Conservation (phyloP, 2,797 vertebrate genomes). For the Pangasius djambal region DNA sequence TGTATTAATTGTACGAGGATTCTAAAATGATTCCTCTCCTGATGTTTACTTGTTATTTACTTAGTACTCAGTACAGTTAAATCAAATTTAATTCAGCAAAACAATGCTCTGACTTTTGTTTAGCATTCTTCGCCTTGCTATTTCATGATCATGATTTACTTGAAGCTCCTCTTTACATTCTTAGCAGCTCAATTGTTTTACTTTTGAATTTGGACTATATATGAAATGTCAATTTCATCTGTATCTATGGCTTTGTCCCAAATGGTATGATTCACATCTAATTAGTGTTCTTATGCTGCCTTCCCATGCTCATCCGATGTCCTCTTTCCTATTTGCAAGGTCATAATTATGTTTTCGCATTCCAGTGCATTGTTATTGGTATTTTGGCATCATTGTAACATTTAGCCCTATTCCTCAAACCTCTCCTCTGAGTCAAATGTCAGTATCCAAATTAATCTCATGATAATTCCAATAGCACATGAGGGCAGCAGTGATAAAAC, state of each 20-base stretch:
- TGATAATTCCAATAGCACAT: neutral
- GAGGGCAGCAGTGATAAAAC: neutral
- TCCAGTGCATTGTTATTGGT: neutral
- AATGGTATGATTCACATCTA: neutral
- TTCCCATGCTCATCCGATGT: neutral
- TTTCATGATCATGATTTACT: constrained; percentile 51
- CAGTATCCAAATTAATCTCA: constrained; percentile 2
- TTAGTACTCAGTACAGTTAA: constrained; percentile 21
- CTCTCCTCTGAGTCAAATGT: neutral
- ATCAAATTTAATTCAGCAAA: constrained; percentile 30
- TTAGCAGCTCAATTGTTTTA: constrained; percentile 6
- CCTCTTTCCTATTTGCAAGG: neutral
- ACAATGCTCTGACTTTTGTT: constrained; percentile 40
- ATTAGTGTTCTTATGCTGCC: neutral
- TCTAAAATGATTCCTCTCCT: constrained; percentile 44
- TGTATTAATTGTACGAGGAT: constrained; percentile 37
- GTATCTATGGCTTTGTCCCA: neutral
- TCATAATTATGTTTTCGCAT: neutral
- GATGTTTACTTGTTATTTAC: constrained; percentile 55
- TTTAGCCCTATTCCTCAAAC: neutral
- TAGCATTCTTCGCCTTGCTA: neutral
- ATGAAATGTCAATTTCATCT: neutral
- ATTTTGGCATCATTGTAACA: neutral
- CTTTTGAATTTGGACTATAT: neutral
- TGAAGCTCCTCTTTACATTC: constrained; percentile 45